These are phyloP conservation scores for Onychomys arenicola DNA, from an alignment of 2,797 vertebrate species.

Conservation along the genomic window DNA sequence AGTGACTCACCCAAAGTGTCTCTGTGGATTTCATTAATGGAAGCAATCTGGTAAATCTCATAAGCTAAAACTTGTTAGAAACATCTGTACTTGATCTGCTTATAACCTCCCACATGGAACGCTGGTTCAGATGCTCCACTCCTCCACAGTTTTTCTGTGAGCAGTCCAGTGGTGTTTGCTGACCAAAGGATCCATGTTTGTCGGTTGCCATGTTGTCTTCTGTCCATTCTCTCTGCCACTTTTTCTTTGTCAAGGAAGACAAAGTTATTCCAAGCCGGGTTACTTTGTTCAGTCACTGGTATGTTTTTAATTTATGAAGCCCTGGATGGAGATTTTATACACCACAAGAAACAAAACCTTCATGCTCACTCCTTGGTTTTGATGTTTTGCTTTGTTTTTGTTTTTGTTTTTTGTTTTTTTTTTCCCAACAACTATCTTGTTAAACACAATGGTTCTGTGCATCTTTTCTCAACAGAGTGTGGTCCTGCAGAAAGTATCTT, in stretches of 20 bases:
- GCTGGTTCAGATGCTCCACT: neutral
- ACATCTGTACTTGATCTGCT: slow-evolving; percentile 73
- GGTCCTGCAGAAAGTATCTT: neutral
- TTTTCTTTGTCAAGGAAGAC: slow-evolving; percentile 34
- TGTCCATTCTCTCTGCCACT: neutral
- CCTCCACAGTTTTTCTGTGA: neutral
- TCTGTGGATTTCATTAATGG: slow-evolving; percentile 73
- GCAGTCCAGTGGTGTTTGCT: neutral
- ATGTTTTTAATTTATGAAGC: slow-evolving; percentile 22
- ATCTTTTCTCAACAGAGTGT: slow-evolving; percentile 22
- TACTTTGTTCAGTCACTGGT: slow-evolving; percentile 37
- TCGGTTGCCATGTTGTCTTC: slow-evolving; percentile 1
- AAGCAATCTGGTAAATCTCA: slow-evolving; percentile 71
- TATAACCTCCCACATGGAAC: neutral
- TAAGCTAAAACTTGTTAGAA: slow-evolving; percentile 68
- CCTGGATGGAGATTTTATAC: slow-evolving; percentile 1
- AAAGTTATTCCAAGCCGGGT: neutral
- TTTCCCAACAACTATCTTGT: neutral
- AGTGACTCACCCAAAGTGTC: slow-evolving; percentile 59
- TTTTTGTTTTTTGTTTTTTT: too few species aligned
- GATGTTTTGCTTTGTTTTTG: neutral
- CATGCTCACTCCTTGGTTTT: slow-evolving; percentile 56
- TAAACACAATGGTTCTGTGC: neutral
- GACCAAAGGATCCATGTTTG: neutral
- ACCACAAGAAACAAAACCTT: neutral